Evolutionary conservation across 2,797 vertebrate genomes (phyloP).

Genomic region (Pangasius krempfi): DNA sequence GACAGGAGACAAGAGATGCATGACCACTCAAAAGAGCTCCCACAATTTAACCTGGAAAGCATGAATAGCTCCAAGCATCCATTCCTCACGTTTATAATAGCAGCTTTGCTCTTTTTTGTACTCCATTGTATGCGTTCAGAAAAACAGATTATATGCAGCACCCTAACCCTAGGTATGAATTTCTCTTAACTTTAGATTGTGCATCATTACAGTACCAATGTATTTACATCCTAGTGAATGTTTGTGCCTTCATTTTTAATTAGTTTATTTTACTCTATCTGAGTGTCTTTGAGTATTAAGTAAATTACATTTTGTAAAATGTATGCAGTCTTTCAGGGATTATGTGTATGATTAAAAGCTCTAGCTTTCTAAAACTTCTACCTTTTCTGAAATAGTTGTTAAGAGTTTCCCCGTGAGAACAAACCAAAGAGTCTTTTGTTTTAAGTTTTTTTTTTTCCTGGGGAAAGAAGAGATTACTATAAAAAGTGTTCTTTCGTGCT

Average conservation of each 20-base stretch:
- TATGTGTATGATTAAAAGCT: not conserved
- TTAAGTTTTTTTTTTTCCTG: not conserved
- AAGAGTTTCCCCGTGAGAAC: not conserved
- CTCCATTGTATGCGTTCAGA: not conserved
- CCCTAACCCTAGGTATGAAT: not conserved
- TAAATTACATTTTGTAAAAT: not conserved
- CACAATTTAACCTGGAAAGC: not conserved
- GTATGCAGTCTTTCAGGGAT: not conserved
- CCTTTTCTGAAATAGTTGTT: not conserved
- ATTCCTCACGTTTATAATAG: not conserved
- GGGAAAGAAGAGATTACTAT: not conserved
- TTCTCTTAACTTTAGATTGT: not conserved
- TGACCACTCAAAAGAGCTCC: not conserved
- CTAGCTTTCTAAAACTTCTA: not conserved
- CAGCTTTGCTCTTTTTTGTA: not conserved
- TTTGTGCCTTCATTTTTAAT: not conserved
- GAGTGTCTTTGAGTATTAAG: not conserved
- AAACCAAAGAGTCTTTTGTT: not conserved
- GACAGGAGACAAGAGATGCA: not conserved
- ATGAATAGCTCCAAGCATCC: not conserved
- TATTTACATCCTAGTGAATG: not conserved
- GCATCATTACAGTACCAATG: not conserved
- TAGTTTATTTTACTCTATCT: not conserved
- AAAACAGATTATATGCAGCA: not conserved
- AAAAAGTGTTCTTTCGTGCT: not conserved